Base-by-base conservation (phyloP, 2,797 vertebrate genomes). In the Hafferia zeledoni region DNA sequence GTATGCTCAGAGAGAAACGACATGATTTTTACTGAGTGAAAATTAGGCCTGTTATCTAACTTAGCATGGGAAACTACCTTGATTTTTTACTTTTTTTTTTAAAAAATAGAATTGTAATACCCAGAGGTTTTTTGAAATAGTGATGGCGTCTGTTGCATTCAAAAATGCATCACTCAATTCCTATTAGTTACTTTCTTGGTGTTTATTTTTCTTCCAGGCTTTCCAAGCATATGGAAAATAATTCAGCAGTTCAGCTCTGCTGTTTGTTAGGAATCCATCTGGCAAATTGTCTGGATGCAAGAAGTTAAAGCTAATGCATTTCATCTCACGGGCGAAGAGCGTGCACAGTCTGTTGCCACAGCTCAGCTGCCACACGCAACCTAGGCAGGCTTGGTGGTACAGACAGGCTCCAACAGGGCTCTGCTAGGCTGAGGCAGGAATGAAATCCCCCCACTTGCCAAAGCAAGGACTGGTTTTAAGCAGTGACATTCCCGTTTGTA, bases 161-260 rank as follows among this genome's bases (percentile, higher is more conserved):
- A 63, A 56, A 91, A 86, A 14, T 1, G 1, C 57, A 74, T 87
- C 27, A 5, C 53, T 78, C 31, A 3, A 8, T 81, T 95, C 61
- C 43, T 35, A 41, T 65, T 80, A 64, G 61, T 71, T 88, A 57
- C 64, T 77, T 81, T 33, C 50, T 64, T 75, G 65, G 35, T 86
- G 55, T 90, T 90, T 86, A 22, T 86, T 94, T 92, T 90, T 57
- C 69, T 83, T 63, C 30, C 16, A 64, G 47, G 41, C 53, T 87
- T 83, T 83, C 47, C 20, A 30, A 94, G 53, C 72, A 49, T 78
- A 80, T 80, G 43, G 83, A 80, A 75, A 95, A 91, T 64, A 94
- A 92, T 91, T 93, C 71, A 95, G 72, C 68, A 85, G 37, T 61
- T 77, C 46, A 37, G 31, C 64, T 74, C 65, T 86, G 64, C 43